Percentiles rank a stretch among this genome's conserved stretches.
Conservation (phyloP, 2,797 vertebrate species). For the Aldrovandia affinis region DNA sequence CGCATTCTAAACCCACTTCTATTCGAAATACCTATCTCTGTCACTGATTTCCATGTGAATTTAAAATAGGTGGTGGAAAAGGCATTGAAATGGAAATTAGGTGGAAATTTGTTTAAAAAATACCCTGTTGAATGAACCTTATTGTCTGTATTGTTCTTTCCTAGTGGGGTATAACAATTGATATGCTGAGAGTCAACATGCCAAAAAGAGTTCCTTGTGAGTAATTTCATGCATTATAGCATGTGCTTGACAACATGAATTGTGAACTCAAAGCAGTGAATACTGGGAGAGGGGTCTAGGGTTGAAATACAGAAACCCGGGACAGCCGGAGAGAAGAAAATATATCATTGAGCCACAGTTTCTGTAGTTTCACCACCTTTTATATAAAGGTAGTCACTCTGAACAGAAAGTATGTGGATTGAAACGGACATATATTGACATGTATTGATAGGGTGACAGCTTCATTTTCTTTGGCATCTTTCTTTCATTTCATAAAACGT, state of each 20-base stretch:
- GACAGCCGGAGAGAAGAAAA: not conserved
- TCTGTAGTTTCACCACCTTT: not conserved
- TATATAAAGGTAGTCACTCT: not conserved
- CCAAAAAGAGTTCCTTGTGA: not conserved
- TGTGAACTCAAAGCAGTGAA: not conserved
- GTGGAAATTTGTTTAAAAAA: no score
- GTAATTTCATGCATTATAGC: not conserved
- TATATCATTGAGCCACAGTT: not conserved
- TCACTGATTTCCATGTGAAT: not conserved
- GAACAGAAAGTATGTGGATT: not conserved
- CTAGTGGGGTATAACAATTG: no score
- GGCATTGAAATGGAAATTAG: no score
- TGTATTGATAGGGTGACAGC: not conserved
- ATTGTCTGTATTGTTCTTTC: not conserved
- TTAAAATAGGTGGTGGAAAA: no score
- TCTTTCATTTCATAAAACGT: not conserved
- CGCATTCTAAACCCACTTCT: no score
- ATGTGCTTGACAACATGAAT: not conserved
- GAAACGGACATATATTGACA: not conserved
- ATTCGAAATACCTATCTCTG: not conserved
- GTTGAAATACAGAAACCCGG: not conserved
- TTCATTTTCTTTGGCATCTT: not conserved
- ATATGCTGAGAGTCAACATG: not conserved
- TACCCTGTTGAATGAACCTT: not conserved
- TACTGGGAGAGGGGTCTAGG: no score